Evolutionary conservation across 2,797 vertebrate species (phyloP), one percentile per base, ranked within the genome.

Genomic region (Girardinus metallicus): DNA sequence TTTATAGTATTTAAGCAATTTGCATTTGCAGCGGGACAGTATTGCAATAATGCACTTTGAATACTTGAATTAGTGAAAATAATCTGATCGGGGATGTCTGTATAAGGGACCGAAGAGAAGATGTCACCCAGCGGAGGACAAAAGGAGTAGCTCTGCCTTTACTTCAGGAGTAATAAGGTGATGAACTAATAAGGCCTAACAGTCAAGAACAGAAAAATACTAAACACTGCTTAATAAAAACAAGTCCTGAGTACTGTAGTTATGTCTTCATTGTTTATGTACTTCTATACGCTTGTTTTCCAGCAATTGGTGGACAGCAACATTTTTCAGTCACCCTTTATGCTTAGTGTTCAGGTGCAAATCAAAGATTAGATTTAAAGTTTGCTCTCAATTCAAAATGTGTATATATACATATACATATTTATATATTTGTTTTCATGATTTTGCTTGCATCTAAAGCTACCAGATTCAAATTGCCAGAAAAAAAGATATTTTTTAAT

Each of bases 21-120:
- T 97, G 97, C 97, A 98, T 97, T 98, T 97, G 96, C 96, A 97
- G 97, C 97, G 96, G 98, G 97, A 98, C 98, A 97, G 97, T 99
- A 98, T 97, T 99, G 98, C 97, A 99, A 99, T 98, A 97, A 99
- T 97, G 98, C 97, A 97, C 97, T 98, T 98, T 98, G 97, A 93
- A 99, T 99, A 99, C 98, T 98, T 99, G 98, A 98, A 98, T 94
- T 94, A 93, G 92, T 93, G 91, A 90, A 89, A 91, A 93, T 44
- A 78, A 90, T 83, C 86, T 86, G 90, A 89, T 85, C 26, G 88
- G 89, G 90, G 83, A 90, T 83, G 85, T 86, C 75, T 81, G 88
- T 79, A 88, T 89, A 93, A 92, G 88, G 89, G 89, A 91, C 92
- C 79, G 82, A 86, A 82, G 89, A 78, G 64, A 77, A 77, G 81